A percentile compares a stretch with the other conserved stretches of the same genome.
phyloP scores from a whole-genome alignment of 2,113 vertebrate species.

The Nothocercus julius region DNA sequence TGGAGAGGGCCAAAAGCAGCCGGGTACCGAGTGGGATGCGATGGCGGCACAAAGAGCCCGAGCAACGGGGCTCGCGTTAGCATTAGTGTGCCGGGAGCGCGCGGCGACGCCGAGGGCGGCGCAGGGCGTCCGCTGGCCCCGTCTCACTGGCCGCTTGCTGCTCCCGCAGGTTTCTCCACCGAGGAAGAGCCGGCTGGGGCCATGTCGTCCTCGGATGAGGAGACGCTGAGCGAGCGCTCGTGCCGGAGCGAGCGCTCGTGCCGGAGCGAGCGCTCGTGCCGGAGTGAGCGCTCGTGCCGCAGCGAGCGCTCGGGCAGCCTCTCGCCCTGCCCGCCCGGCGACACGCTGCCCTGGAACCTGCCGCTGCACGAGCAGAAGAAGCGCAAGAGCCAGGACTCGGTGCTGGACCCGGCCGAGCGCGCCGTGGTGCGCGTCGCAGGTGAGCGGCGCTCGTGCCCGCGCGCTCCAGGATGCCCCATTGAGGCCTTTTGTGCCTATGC shows the following conservation, averaged over 20 bases:
- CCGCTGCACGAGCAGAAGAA: constrained; percentile 96
- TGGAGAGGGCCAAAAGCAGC: no score
- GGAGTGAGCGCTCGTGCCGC: constrained; percentile 92
- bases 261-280: constrained; percentile 89
- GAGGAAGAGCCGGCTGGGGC: constrained; percentile 28
- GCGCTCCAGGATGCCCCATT: no score
- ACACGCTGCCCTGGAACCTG: constrained; percentile 97
- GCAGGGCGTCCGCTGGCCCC: rapidly evolving
- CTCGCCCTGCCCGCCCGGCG: constrained; percentile 90
- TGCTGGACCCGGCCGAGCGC: constrained; percentile 96
- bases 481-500: no score
- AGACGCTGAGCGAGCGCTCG: constrained; percentile 89
- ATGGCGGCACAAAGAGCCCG: no score
- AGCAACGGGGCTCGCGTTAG: no score
- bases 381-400: constrained; percentile 94
- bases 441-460: constrained; percentile 59
- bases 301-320: constrained; percentile 94
- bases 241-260: constrained; percentile 75
- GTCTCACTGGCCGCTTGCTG: background rate
- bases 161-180: constrained; percentile 52
- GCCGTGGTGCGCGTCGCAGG: constrained; percentile 96
- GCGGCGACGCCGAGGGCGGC: no score
- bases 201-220: constrained; percentile 98
- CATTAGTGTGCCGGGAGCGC: no score
- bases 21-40: no score